Evolutionary conservation across 2,113 vertebrate species (phyloP), one percentile per base, ranked within the genome.

Genomic region (Natator depressus): DNA sequence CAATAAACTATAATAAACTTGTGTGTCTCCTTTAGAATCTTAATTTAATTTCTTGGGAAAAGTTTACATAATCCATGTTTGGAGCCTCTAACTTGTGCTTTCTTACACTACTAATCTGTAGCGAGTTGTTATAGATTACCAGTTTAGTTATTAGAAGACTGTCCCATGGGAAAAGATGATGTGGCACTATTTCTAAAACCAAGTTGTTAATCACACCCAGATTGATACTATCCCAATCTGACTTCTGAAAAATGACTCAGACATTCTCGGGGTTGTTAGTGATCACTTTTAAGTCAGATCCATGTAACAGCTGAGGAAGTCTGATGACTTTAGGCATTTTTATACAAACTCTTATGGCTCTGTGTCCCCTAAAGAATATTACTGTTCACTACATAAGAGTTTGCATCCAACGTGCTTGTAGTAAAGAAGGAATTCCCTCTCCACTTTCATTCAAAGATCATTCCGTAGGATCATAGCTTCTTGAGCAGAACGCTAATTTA

Each of bases 231-330:
- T 3, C 69, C 35, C 81, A 84, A 81, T 89, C 84, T 89, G 80
- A 84, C 31, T 69, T n/a, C 35, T 69, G 35, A 85, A 76, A 89
- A 95, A 85, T 8, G 87, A 20, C 1, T 79, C 25, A 89, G 82
- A 78, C 78, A 62, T 88, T 82, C 72, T 84, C 78, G 0, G 0
- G 75, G 22, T 46, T 57, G 54, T 85, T 5, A 35, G 54, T 0
- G 0, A 53, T 42, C 81, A 14, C 3, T 1, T 85, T 95, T 46
- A 84, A 89, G 57, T 62, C 42, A 0, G 2, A 35, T 25, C 59
- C 31, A 84, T 65, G 25, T 13, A 89, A 1, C 5, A 10, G 8
- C 53, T 93, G 54, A 87, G 89, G 91, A 89, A 90, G 59, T 8
- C 80, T 89, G 87, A 69, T 82, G 85, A 25, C 5, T 38, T 46